These are phyloP conservation scores for Sebastes oblongus DNA, from an alignment of 2,797 vertebrate genomes.

Conservation along the genomic window DNA sequence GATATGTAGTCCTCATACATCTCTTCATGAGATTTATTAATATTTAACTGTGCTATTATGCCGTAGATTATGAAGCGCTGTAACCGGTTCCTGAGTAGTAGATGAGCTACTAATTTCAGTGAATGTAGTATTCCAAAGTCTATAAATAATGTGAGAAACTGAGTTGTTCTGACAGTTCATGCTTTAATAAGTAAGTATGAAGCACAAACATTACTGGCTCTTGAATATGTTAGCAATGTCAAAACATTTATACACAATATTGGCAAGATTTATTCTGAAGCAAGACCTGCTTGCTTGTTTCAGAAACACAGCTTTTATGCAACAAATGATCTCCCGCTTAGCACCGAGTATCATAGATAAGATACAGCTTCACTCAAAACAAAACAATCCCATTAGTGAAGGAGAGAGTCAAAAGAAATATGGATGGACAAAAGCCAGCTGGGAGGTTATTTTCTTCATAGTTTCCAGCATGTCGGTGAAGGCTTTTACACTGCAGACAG, in stretches of 20 bases:
- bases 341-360: neutral
- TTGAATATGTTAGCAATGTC: neutral
- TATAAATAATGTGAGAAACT: conserved; percentile 6
- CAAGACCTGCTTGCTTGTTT: neutral
- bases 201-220: neutral
- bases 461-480: neutral
- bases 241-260: conserved; percentile 8
- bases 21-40: conserved; percentile 8
- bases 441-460: neutral
- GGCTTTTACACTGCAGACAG: neutral
- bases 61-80: neutral
- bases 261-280: neutral
- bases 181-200: neutral
- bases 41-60: conserved; percentile 14
- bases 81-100: neutral
- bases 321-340: neutral
- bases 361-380: neutral
- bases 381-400: neutral
- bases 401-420: neutral
- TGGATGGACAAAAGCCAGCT: neutral
- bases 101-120: neutral
- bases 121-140: neutral
- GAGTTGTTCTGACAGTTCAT: neutral
- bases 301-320: neutral
- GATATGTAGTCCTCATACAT: neutral